These are phyloP conservation scores for Eulemur mongoz DNA, from an alignment of 2,797 vertebrate species.

Conservation along the genomic window DNA sequence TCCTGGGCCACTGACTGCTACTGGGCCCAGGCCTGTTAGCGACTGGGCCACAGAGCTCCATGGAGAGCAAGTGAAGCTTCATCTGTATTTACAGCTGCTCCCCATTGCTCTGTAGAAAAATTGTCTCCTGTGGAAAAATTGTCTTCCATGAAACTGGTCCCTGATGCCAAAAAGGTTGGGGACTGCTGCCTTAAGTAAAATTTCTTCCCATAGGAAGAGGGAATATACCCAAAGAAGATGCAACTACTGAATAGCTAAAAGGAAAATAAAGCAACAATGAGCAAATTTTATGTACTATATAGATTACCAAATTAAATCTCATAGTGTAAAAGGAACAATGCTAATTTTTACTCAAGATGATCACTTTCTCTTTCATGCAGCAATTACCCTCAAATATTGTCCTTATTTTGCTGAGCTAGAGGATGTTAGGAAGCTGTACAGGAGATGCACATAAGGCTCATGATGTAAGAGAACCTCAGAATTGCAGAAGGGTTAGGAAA, in stretches of 20 bases:
- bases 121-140: no score
- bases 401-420: neutral
- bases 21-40: no score
- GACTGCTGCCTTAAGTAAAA: neutral
- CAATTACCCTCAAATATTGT: neutral
- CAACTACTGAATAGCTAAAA: neutral
- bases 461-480: neutral
- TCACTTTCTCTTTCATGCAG: neutral
- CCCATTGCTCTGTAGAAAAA: no score
- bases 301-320: constrained; percentile 15
- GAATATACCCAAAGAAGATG: neutral
- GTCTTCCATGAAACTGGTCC: no score
- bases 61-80: no score
- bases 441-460: neutral
- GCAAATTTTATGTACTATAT: neutral
- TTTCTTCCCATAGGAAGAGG: neutral
- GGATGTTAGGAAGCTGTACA: neutral
- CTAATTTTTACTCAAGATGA: neutral
- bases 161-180: no score
- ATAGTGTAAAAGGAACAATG: neutral
- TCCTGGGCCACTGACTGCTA: no score
- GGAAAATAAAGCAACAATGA: neutral
- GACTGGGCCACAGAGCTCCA: no score
- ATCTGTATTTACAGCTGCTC: no score
- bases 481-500: neutral